phyloP scores from a whole-genome alignment of 1,140 invertebrate genomes.

The Planococcus citri region DNA sequence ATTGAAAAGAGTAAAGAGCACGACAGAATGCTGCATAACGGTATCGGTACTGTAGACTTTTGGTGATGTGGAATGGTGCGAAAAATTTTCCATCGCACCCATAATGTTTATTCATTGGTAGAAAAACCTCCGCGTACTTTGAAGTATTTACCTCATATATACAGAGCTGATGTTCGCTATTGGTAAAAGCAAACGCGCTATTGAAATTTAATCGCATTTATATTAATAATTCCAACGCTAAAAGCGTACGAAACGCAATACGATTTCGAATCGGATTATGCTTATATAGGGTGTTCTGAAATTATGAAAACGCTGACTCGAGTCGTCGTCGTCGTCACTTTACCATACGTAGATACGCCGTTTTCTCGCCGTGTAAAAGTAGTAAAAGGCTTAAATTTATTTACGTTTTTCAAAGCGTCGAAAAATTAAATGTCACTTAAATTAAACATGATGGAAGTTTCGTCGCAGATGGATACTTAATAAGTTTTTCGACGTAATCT shows the following conservation, averaged over 20 bases:
- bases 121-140: background rate
- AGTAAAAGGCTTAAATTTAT: too few relatives aligned
- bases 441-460: too few relatives aligned
- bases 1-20: too few relatives aligned
- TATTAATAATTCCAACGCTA: background rate
- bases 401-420: too few relatives aligned
- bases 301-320: background rate
- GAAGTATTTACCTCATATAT: slow-evolving; percentile 1
- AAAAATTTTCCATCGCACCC: background rate
- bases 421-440: too few relatives aligned
- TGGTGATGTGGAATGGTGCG: background rate
- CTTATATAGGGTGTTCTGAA: background rate
- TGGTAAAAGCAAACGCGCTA: slow-evolving; percentile 6
- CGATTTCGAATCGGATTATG: background rate
- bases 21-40: too few relatives aligned
- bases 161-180: background rate
- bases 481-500: too few relatives aligned
- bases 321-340: too few relatives aligned
- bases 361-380: too few relatives aligned
- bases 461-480: too few relatives aligned
- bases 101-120: background rate
- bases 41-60: too few relatives aligned
- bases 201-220: slow-evolving; percentile 8
- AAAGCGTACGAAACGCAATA: background rate
- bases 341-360: too few relatives aligned